phyloP scores from a whole-genome alignment of 2,888 invertebrate genomes.

The Stenoptilia bipunctidactyla region DNA sequence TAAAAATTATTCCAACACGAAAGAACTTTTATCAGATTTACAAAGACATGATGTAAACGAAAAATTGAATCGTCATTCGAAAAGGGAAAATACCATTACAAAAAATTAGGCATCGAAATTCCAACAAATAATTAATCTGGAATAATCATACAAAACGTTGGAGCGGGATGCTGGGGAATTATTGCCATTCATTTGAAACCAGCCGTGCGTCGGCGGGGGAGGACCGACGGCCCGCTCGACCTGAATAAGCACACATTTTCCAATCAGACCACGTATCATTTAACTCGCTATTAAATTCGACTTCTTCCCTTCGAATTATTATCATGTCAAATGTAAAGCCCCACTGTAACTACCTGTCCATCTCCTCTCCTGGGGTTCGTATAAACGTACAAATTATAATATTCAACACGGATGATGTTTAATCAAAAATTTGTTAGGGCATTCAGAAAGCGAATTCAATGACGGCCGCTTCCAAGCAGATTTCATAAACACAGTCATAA shows the following conservation, averaged over 20 bases:
- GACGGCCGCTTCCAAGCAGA: constrained; percentile 50
- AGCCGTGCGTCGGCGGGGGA: constrained; percentile 53
- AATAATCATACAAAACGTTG: constrained; percentile 71
- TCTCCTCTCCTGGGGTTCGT: constrained; percentile 23
- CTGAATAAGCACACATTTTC: constrained; percentile 72
- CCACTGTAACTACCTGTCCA: constrained; percentile 26
- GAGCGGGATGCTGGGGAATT: constrained; percentile 64
- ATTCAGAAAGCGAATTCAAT: constrained; percentile 44
- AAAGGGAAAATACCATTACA: constrained; percentile 66
- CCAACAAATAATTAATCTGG: constrained; percentile 71
- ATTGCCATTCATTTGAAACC: constrained; percentile 71
- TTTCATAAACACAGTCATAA: constrained; percentile 69
- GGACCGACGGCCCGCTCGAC: constrained; percentile 38
- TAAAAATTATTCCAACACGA: too few relatives aligned
- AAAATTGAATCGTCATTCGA: constrained; percentile 68
- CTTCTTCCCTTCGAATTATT: constrained; percentile 67
- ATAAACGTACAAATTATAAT: constrained; percentile 14
- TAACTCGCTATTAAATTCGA: constrained; percentile 70
- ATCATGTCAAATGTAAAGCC: constrained; percentile 52
- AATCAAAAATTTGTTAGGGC: constrained; percentile 46
- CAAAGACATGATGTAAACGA: too few relatives aligned
- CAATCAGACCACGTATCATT: constrained; percentile 71
- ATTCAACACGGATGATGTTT: constrained; percentile 1
- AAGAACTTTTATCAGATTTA: too few relatives aligned
- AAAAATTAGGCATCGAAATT: constrained; percentile 68